These are phyloP conservation scores for Polyergus mexicanus DNA, from an alignment of 1,140 invertebrate genomes.

Conservation along the genomic window DNA sequence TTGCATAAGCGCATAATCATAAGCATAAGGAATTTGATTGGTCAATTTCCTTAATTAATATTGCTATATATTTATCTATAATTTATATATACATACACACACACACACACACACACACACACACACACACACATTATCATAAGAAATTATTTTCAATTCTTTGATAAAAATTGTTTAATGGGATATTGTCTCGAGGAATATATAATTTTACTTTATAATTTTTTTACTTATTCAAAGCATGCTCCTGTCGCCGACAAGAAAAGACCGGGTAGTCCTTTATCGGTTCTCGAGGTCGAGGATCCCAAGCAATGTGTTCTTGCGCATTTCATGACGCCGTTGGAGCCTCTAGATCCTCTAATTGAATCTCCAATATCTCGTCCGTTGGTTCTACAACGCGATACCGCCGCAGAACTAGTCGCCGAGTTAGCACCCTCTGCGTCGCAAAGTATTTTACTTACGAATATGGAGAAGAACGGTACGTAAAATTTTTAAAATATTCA, in stretches of 20 bases:
- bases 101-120: no score
- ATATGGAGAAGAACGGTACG: conserved; percentile 94
- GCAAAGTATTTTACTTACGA: conserved; percentile 92
- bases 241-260: conserved; percentile 88
- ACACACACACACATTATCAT: no score
- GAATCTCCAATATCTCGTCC: conserved; percentile 93
- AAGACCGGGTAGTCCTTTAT: conserved; percentile 89
- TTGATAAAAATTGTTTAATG: no score
- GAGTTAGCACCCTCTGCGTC: conserved; percentile 91
- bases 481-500: conserved; percentile 15
- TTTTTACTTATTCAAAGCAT: conserved; percentile 76
- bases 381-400: conserved; percentile 91
- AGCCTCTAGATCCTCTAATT: conserved; percentile 93
- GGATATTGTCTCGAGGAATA: no score
- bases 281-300: conserved; percentile 94
- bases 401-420: conserved; percentile 91
- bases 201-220: not conserved
- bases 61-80: no score
- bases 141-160: no score
- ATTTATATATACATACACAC: no score
- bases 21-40: no score
- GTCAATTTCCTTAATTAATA: no score
- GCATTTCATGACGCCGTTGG: conserved; percentile 95
- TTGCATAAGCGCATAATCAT: no score
- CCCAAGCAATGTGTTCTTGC: conserved; percentile 95